Evolutionary conservation across 2,888 invertebrate species (phyloP), one percentile per base, ranked within the genome.

Genomic region (Capitulum mitella): DNA sequence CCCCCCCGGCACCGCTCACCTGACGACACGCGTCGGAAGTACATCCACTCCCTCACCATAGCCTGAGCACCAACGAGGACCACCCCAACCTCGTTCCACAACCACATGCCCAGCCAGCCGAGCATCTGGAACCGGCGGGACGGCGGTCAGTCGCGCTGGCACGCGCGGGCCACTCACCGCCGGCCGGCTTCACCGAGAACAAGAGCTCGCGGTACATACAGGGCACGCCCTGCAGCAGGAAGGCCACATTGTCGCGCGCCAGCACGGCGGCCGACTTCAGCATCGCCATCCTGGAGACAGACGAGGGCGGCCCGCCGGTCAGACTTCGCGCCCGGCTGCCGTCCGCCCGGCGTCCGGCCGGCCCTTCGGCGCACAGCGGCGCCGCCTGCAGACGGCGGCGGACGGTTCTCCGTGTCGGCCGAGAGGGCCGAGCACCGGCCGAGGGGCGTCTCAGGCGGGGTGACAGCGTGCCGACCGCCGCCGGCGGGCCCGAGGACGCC

Each of bases 201-300:
- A 43, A 26, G 10, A 76, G 43, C 29, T 76, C 76, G 29, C 76
- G 76, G 19, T 46, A 76, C 76, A 76, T 76, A 16, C 26, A 29
- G 46, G 76, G 76, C 76, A 32, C 76, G 46, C 76, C 76, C 46
- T 46, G 14, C 46, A 76, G 12, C 29, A 46, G 29, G 46, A 76
- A 76, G 29, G 32, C 29, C 16, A 32, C 46, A 46, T 76, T 76
- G 43, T 76, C 76, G 76, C 76, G 76, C 14, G 46, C 6, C 32
- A 76, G 76, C 22, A 32, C 46, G 1, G 29, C 43, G 12, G 48
- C 76, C 3, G 29, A 46, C 29, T 12, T 46, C 46, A 76, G 29
- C 70, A 70, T 70, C 46, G 76, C 32, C 76, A 75, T 64, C 64
- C 34, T 64, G 64, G 16, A 10, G 29, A 58, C 3, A 58, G 10